Evolutionary conservation across 2,888 invertebrate genomes (phyloP), one percentile per base, ranked within the genome.

Genomic region (Atrina japonica): DNA sequence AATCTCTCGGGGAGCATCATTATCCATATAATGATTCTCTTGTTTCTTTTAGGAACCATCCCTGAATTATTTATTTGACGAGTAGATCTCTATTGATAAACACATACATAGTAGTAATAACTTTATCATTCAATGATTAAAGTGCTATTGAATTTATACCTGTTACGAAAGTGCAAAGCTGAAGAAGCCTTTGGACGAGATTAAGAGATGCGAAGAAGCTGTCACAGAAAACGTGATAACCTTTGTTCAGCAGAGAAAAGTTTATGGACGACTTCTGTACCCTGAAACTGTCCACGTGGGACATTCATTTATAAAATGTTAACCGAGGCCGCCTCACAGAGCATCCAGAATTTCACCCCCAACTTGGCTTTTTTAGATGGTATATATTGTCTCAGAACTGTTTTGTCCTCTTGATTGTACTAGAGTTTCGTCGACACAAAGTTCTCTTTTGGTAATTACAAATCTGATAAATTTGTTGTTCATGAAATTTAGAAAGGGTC

Each of bases 311-410:
- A 18, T 25, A 35, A 25, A 7, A 58, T 58, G 43, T 58, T 23
- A 14, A 7, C 41, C 21, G 58, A 1, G 16, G 41, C 18, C 18
- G 41, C 40, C 41, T 58, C 25, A 23, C 47, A 59, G 3, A 59
- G 27, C 59, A 47, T 25, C 45, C 59, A 45, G 25, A 59, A 45
- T 3, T 59, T 59, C 6, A 59, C 40, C 23, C 45, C 59, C 23
- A 27, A 58, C 47, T 47, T 25, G 5, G 47, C 59, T 0, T 27
- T 27, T 43, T 59, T 59, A 27, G 47, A 47, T 2, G 47, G 59
- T 16, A 59, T 59, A 47, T 45, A 59, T 25, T 47, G 29, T 5
- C n/a, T 43, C 59, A 59, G 43, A n/a, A 59, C 35, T 27, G n/a
- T 16, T 45, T 6, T 43, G 47, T 7, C 59, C 45, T 45, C 40